These are phyloP conservation scores for Rhagonycha fulva DNA, from an alignment of 2,888 invertebrate species.

Conservation along the genomic window DNA sequence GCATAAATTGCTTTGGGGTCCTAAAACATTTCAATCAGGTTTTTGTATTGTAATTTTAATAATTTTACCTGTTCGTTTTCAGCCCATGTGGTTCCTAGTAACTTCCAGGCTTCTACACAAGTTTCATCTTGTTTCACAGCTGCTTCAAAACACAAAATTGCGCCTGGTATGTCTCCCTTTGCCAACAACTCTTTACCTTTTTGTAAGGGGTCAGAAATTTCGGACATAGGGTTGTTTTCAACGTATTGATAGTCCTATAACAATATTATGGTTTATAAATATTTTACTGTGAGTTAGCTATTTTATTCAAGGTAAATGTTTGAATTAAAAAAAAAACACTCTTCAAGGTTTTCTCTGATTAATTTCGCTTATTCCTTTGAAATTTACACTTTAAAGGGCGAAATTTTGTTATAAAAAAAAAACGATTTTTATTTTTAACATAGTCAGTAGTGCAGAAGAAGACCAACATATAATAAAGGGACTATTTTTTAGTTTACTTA, in stretches of 20 bases:
- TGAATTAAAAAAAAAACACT: too few relatives aligned
- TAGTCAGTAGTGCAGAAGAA: too few relatives aligned
- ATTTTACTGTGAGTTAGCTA: neutral
- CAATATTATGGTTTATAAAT: conserved; percentile 11
- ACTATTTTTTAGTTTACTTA: neutral
- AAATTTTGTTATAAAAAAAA: too few relatives aligned
- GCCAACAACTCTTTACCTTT: conserved; percentile 83
- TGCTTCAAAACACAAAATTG: conserved; percentile 95
- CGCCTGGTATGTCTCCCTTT: conserved; percentile 91
- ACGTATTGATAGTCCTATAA: conserved; percentile 75
- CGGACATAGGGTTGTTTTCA: conserved; percentile 84
- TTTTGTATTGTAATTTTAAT: neutral
- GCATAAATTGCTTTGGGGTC: conserved; percentile 93
- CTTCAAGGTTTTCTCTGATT: too few relatives aligned
- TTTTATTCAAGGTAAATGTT: too few relatives aligned
- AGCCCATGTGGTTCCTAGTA: conserved; percentile 90
- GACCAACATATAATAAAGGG: too few relatives aligned
- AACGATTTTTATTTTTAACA: too few relatives aligned
- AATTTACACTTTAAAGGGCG: too few relatives aligned
- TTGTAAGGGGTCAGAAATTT: conserved; percentile 77
- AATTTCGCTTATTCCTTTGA: too few relatives aligned
- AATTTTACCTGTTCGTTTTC: conserved; percentile 90
- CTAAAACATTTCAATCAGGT: conserved; percentile 47
- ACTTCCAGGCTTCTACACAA: conserved; percentile 83
- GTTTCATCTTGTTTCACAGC: conserved; percentile 83